A percentile compares a stretch with the other conserved stretches of the same genome.
Evolutionary conservation across 2,888 invertebrate species (phyloP).

Genomic region (Slavum lentiscoides): DNA sequence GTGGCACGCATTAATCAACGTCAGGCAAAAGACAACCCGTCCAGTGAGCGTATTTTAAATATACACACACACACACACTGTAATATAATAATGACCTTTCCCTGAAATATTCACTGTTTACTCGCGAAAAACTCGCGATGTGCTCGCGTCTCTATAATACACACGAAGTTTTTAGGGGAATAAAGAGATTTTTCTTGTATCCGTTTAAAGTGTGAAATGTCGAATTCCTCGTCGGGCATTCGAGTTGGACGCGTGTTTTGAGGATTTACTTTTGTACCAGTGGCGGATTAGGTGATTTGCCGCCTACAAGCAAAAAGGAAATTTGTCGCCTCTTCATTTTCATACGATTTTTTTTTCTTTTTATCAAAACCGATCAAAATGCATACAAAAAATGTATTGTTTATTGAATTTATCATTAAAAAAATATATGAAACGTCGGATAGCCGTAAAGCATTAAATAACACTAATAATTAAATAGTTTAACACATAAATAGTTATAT

Average conservation of each 20-base stretch:
- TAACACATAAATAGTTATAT: background rate
- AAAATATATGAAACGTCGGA: no score
- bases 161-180: background rate
- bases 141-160: background rate
- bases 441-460: no score
- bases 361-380: background rate
- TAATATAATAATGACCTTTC: background rate
- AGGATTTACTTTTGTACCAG: constrained; percentile 19
- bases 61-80: no score
- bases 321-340: no score
- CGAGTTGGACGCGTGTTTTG: constrained; percentile 5
- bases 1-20: constrained; percentile 36
- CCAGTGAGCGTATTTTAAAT: background rate
- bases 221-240: constrained; percentile 8
- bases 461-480: no score
- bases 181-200: background rate
- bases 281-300: no score
- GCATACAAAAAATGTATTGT: background rate
- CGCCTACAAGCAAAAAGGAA: no score
- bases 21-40: constrained; percentile 11
- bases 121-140: background rate
- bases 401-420: no score
- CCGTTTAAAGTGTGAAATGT: background rate
- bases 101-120: background rate
- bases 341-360: no score